Conservation (phyloP, 2,797 vertebrate genomes). For the Heteromormyrus szaboi region DNA sequence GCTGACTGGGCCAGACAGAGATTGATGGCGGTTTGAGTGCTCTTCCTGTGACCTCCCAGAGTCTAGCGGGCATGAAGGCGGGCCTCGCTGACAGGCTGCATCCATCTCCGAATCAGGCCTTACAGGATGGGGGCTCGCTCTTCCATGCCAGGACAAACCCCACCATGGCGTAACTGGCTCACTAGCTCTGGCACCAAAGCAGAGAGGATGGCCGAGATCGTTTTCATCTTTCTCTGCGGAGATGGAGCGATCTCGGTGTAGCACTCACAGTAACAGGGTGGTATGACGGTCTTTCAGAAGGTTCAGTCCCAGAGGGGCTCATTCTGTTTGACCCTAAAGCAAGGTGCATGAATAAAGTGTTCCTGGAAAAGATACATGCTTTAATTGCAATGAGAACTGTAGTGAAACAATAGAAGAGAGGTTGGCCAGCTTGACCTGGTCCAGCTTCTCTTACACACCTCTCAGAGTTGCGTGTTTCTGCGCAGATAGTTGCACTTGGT, state of each 20-base stretch:
- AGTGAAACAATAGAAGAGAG: neutral
- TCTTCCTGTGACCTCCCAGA: slow-evolving; percentile 58
- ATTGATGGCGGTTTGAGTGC: slow-evolving; percentile 69
- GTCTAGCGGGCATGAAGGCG: slow-evolving; percentile 63
- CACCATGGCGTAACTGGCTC: neutral
- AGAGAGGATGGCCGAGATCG: neutral
- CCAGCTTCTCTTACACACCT: neutral
- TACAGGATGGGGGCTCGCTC: slow-evolving; percentile 38
- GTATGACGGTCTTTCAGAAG: neutral
- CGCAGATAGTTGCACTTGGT: neutral
- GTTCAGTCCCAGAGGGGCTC: neutral
- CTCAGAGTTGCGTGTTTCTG: neutral
- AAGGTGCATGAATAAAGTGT: neutral
- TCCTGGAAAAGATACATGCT: neutral
- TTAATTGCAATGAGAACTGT: neutral
- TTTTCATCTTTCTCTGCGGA: neutral
- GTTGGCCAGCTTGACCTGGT: neutral
- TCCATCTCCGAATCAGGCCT: slow-evolving; percentile 63
- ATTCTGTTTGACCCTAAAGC: neutral
- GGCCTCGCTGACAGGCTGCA: slow-evolving; percentile 64
- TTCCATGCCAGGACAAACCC: slow-evolving; percentile 20
- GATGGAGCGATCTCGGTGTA: neutral
- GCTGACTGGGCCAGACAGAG: slow-evolving; percentile 60
- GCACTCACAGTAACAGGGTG: neutral
- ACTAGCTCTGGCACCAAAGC: neutral